Evolutionary conservation across 1,140 invertebrate species (phyloP).

Genomic region (Mya arenaria): DNA sequence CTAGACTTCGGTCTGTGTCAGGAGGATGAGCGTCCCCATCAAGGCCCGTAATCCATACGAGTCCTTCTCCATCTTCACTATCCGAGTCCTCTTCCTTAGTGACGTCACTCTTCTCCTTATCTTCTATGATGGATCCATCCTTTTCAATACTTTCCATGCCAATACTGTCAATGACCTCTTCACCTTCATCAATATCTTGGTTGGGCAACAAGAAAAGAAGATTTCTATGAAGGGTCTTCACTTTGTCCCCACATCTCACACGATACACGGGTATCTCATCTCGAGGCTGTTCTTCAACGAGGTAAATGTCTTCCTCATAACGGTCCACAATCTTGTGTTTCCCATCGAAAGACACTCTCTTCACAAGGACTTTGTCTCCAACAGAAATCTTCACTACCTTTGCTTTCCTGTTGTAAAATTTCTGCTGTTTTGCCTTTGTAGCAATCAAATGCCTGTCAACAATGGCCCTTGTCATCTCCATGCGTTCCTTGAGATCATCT

Average conservation of each 20-base stretch:
- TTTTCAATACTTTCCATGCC: not conserved
- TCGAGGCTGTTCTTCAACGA: not conserved
- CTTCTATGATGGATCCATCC: not conserved
- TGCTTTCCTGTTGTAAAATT: conserved; percentile 43
- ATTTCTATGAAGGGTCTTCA: conserved; percentile 34
- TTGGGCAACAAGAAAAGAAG: conserved; percentile 11
- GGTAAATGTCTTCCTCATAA: conserved; percentile 21
- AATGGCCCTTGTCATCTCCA: conserved; percentile 14
- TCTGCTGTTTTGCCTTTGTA: conserved; percentile 15
- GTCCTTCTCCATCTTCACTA: not conserved
- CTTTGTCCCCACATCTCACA: conserved; percentile 12
- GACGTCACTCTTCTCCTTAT: not conserved
- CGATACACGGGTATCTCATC: conserved; percentile 43
- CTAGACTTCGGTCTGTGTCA: not conserved
- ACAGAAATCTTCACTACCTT: not conserved
- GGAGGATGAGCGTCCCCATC: not conserved
- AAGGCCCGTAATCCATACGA: not conserved
- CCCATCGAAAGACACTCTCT: not conserved
- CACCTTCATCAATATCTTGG: not conserved
- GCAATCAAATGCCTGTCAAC: not conserved
- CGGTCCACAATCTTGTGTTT: conserved; percentile 49
- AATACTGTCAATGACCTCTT: not conserved
- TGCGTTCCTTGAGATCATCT: conserved; percentile 10
- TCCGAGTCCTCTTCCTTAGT: not conserved
- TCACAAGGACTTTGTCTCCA: conserved; percentile 48